phyloP scores from a whole-genome alignment of 2,888 invertebrate genomes.

The Rotaria sp. region DNA sequence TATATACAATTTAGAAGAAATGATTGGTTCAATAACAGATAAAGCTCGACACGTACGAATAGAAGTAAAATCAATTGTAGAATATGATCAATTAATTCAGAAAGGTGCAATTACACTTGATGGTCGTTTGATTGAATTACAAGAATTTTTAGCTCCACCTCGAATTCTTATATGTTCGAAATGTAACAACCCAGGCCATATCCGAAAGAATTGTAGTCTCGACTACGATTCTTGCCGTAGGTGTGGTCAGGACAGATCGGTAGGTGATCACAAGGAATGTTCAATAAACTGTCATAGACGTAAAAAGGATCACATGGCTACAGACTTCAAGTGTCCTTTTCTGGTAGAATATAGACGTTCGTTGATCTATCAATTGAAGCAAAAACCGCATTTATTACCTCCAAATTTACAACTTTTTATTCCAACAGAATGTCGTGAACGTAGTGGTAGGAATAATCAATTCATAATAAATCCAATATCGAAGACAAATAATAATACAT shows the following conservation, averaged over 20 bases:
- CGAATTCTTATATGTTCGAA: neutral
- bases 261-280: neutral
- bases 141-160: neutral
- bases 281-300: neutral
- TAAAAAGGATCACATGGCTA: neutral
- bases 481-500: too few species aligned
- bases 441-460: neutral
- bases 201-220: neutral
- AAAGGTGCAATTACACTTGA: neutral
- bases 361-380: neutral
- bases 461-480: too few species aligned
- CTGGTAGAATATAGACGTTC: neutral
- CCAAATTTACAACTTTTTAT: neutral
- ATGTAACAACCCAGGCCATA: neutral
- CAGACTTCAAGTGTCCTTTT: neutral
- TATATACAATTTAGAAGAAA: neutral
- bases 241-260: neutral
- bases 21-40: neutral
- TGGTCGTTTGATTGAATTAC: neutral
- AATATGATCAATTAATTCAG: neutral
- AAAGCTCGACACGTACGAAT: neutral
- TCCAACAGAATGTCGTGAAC: too few species aligned
- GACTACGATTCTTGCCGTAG: neutral
- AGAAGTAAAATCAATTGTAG: neutral
- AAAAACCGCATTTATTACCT: neutral